Conservation (phyloP, 2,888 invertebrate genomes). For the Norana najaformis region DNA sequence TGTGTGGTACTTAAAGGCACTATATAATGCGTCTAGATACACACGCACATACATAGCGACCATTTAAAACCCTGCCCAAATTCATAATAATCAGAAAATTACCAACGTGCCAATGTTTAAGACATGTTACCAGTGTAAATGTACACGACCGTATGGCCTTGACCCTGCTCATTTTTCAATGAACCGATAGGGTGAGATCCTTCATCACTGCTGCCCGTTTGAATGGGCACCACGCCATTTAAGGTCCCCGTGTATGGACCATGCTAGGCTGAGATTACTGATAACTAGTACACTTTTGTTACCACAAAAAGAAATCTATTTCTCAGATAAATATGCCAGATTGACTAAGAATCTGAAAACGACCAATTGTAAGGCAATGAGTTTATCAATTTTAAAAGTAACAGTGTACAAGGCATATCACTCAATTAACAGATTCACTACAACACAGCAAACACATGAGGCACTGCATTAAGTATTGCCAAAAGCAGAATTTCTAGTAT, state of each 20-base stretch:
- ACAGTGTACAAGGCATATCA: slow-evolving; percentile 4
- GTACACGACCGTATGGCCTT: no score
- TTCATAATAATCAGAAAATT: background rate
- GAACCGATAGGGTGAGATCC: no score
- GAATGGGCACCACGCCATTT: no score
- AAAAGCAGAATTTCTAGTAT: slow-evolving; percentile 8
- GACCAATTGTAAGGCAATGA: background rate
- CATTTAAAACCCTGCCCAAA: background rate
- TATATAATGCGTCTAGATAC: no score
- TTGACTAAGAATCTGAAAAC: no score
- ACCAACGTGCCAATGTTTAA: background rate
- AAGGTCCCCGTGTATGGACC: no score
- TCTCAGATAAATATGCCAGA: no score
- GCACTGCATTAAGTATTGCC: slow-evolving; percentile 19
- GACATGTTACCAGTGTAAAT: background rate
- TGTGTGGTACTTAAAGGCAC: background rate
- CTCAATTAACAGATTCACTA: background rate
- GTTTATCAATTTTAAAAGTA: background rate
- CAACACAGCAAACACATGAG: background rate
- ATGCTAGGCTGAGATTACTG: no score
- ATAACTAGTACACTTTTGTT: no score
- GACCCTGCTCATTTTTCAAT: no score
- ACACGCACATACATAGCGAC: background rate
- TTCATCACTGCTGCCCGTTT: no score
- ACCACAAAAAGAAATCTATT: no score